phyloP scores from a whole-genome alignment of 2,888 invertebrate genomes.

The Nipponacmea schrenckii region DNA sequence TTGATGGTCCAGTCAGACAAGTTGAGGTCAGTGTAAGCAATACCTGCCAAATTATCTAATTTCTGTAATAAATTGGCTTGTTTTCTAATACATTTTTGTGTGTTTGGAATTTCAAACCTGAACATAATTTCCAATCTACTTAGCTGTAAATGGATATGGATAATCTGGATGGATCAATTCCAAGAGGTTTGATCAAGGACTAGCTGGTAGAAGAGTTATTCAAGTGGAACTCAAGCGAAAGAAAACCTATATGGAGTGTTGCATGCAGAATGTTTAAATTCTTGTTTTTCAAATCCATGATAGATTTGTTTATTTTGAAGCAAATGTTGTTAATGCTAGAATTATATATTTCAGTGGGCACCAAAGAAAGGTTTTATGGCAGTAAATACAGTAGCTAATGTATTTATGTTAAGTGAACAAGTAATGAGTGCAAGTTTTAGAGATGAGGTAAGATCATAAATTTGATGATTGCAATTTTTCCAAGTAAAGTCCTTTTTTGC shows the following conservation, averaged over 20 bases:
- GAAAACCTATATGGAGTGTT: not conserved
- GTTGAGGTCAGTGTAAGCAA: slow-evolving; percentile 69
- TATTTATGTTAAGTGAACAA: slow-evolving; percentile 89
- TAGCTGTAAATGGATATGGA: not conserved
- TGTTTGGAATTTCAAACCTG: no score
- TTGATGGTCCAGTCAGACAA: slow-evolving; percentile 64
- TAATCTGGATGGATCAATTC: not conserved
- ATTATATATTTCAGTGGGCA: slow-evolving; percentile 71
- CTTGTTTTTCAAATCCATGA: no score
- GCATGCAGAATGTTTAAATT: no score
- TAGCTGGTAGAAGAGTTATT: no score
- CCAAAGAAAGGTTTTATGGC: slow-evolving; percentile 66
- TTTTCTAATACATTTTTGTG: no score
- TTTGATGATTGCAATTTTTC: slow-evolving; percentile 26
- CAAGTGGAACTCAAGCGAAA: no score
- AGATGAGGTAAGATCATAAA: slow-evolving; percentile 71
- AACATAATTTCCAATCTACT: no score
- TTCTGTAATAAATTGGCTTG: no score
- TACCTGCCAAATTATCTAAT: not conserved
- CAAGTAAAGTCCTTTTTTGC: not conserved
- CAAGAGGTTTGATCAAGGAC: no score
- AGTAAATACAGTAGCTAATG: slow-evolving; percentile 73
- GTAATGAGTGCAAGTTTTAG: slow-evolving; percentile 83
- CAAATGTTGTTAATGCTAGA: no score
- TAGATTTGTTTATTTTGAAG: no score